Base-by-base conservation (phyloP, 2,797 vertebrate species). In the Liasis olivaceus region DNA sequence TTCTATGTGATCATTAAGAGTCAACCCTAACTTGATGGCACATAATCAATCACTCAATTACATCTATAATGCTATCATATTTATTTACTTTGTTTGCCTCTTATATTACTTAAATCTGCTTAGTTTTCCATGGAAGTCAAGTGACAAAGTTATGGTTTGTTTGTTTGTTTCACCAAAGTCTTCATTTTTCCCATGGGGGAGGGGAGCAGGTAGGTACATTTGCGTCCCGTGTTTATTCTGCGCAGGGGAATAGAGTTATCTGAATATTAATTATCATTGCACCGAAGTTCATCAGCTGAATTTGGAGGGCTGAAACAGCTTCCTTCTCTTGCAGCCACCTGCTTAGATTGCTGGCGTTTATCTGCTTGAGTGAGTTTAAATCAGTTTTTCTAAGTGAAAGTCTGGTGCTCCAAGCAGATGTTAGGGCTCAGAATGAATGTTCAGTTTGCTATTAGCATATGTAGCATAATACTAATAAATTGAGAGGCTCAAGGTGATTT, bases 281-380 rank as follows among this genome's bases (percentile, higher is more conserved):
- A 94, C 97, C 95, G 96, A 97, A 97, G 97, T 97, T 98, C 97
- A 96, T 97, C 60, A 91, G 97, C 94, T 97, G 97, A 97, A 97
- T 96, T 96, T 95, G 95, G 97, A 42, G 97, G 97, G 97, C 96
- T 96, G 96, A 97, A 97, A 97, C 97, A 97, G 96, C 97, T 96
- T 97, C 96, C 96, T 97, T 98, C 96, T 64, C 96, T 96, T 89
- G 92, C 96, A 98, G 97, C 97, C 98, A 98, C 98, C 98, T 98
- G 97, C 97, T 98, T 97, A 97, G 97, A 97, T 98, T 97, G 89
- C 97, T 97, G 97, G 97, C 97, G 96, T 98, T 98, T 98, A 98
- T 98, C 97, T 98, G 98, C 98, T 98, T 98, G 97, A 97, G 96
- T 98, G 98, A 97, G 97, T 97, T 97, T 98, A 98, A 98, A 98